A percentile compares a stretch with the other conserved stretches of the same genome.
Conservation (phyloP, 2,888 invertebrate genomes). For the Sminthurinus aureus region DNA sequence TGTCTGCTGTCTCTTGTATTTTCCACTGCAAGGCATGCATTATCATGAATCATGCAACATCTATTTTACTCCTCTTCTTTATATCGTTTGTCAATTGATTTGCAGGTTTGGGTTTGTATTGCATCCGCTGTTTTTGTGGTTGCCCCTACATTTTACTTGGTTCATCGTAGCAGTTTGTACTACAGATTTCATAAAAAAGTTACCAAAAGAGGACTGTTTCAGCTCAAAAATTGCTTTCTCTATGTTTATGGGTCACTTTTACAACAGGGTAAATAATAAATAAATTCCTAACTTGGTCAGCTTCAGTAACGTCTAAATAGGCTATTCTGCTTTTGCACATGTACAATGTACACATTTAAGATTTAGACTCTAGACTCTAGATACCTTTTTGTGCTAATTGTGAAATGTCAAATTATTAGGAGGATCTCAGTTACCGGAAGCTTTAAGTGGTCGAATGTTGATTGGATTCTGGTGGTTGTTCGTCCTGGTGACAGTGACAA, state of each 20-base stretch:
- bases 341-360: too few relatives aligned
- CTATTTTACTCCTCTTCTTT: neutral
- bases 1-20: neutral
- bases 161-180: constrained; percentile 78
- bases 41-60: neutral
- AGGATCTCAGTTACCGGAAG: constrained; percentile 83
- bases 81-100: neutral
- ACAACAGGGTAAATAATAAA: constrained; percentile 77
- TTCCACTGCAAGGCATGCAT: neutral
- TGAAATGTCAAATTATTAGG: constrained; percentile 67
- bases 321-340: too few relatives aligned
- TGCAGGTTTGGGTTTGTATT: constrained; percentile 83
- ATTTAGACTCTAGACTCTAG: too few relatives aligned
- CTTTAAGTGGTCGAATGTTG: constrained; percentile 84
- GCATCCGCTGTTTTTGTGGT: constrained; percentile 76
- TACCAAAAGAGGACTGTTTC: constrained; percentile 65
- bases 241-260: constrained; percentile 90
- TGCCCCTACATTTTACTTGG: constrained; percentile 77
- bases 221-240: constrained; percentile 75
- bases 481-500: constrained; percentile 86
- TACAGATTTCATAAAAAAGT: constrained; percentile 68
- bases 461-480: constrained; percentile 93
- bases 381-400: neutral
- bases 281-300: constrained; percentile 6
- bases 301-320: neutral